phyloP scores from a whole-genome alignment of 2,888 invertebrate species.

The Heliconius ethilla region DNA sequence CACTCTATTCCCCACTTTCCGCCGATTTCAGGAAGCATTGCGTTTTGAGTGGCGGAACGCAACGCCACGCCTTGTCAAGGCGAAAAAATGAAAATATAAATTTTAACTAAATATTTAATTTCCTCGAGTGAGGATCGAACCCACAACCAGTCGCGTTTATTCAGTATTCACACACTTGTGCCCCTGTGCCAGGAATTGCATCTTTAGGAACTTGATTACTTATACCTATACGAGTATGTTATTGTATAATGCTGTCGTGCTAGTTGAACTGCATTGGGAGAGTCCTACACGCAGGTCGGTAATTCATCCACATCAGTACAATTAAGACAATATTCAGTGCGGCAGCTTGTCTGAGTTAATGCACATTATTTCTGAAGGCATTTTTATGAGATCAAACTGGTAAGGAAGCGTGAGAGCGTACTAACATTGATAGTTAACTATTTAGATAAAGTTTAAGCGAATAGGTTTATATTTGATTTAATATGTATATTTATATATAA shows the following conservation, averaged over 20 bases:
- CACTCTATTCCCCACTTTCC: too few relatives aligned
- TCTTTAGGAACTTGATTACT: too few relatives aligned
- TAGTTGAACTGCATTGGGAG: neutral
- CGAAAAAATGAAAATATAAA: too few relatives aligned
- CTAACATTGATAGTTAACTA: neutral
- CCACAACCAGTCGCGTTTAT: too few relatives aligned
- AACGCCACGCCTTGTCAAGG: too few relatives aligned
- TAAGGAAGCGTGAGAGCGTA: neutral
- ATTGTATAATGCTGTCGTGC: neutral
- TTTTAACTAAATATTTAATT: too few relatives aligned
- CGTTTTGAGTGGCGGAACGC: too few relatives aligned
- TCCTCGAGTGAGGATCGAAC: too few relatives aligned
- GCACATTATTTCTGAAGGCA: slow-evolving; percentile 14
- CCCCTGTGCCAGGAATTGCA: too few relatives aligned
- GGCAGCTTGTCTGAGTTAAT: slow-evolving; percentile 24
- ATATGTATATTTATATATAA: too few relatives aligned
- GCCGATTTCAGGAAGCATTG: too few relatives aligned
- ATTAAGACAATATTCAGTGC: slow-evolving; percentile 30
- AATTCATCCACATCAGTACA: slow-evolving; percentile 28
- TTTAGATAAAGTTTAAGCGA: neutral
- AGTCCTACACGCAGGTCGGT: slow-evolving; percentile 21
- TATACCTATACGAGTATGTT: neutral
- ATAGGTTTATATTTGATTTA: neutral
- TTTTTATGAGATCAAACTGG: slow-evolving; percentile 8
- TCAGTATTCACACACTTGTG: too few relatives aligned